Conservation (phyloP, 2,797 vertebrate genomes). For the Pangasius sanitwongsei region DNA sequence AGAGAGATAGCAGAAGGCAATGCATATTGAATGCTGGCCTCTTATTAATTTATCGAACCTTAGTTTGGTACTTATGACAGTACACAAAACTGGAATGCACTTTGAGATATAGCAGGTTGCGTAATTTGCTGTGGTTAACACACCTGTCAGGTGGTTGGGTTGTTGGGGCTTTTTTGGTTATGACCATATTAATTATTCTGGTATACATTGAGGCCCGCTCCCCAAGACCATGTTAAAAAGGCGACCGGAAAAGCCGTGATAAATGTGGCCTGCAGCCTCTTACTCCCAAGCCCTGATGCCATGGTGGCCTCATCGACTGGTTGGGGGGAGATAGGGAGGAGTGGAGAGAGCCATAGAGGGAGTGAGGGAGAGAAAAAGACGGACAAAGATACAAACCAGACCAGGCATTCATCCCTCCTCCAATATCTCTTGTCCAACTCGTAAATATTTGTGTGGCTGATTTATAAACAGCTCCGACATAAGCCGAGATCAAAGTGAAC, state of each 20-base stretch:
- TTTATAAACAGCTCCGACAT: constrained; percentile 78
- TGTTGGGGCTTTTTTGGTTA: background rate
- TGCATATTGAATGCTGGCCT: constrained; percentile 62
- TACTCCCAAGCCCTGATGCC: constrained; percentile 63
- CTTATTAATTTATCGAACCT: constrained; percentile 68
- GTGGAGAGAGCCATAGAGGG: constrained; percentile 38
- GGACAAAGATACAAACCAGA: constrained; percentile 77
- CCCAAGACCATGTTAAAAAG: constrained; percentile 66
- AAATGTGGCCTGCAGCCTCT: constrained; percentile 72
- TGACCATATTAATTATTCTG: constrained; percentile 16
- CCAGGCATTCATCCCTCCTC: constrained; percentile 53
- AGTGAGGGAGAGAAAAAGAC: constrained; percentile 40
- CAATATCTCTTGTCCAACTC: constrained; percentile 63
- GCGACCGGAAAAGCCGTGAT: constrained; percentile 66
- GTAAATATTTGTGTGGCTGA: constrained; percentile 84
- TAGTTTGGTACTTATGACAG: background rate
- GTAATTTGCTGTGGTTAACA: background rate
- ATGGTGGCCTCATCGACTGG: constrained; percentile 71
- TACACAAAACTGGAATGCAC: background rate
- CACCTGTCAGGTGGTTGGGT: background rate
- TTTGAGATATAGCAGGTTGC: constrained; percentile 23
- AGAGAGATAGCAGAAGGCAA: constrained; percentile 59
- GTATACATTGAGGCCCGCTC: constrained; percentile 47
- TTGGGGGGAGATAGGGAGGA: constrained; percentile 46
- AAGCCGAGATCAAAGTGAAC: constrained; percentile 77